These are phyloP conservation scores for Tupaia tana DNA, from an alignment of 2,113 vertebrate genomes.

Conservation along the genomic window DNA sequence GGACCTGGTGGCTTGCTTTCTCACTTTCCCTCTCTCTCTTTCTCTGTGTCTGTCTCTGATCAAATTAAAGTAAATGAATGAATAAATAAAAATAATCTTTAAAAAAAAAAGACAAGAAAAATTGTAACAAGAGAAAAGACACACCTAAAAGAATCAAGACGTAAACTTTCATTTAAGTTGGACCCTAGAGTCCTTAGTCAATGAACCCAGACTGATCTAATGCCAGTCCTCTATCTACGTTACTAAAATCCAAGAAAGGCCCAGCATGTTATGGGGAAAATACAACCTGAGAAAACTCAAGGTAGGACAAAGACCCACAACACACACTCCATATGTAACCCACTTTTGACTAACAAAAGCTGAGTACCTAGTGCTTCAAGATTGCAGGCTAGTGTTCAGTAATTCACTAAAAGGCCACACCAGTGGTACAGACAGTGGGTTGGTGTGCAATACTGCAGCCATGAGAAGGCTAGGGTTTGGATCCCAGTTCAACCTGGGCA, in stretches of 20 bases:
- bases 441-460: too few species aligned
- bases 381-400: not conserved
- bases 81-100: not conserved
- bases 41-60: too few species aligned
- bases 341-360: not conserved
- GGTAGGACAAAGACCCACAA: not conserved
- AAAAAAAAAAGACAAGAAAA: not conserved
- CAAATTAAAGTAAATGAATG: too few species aligned
- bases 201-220: not conserved
- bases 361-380: not conserved
- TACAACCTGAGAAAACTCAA: not conserved
- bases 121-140: not conserved
- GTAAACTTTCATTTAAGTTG: rapidly evolving
- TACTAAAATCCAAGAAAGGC: not conserved
- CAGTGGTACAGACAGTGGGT: too few species aligned
- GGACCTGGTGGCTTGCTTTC: too few species aligned
- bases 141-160: not conserved
- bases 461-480: too few species aligned
- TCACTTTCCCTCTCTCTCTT: too few species aligned
- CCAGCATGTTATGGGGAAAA: not conserved
- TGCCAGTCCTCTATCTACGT: not conserved
- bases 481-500: too few species aligned
- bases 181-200: not conserved
- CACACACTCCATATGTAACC: not conserved
- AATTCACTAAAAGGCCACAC: not conserved